Base-by-base conservation (phyloP, 2,797 vertebrate genomes). In the Denticeps clupeoides region DNA sequence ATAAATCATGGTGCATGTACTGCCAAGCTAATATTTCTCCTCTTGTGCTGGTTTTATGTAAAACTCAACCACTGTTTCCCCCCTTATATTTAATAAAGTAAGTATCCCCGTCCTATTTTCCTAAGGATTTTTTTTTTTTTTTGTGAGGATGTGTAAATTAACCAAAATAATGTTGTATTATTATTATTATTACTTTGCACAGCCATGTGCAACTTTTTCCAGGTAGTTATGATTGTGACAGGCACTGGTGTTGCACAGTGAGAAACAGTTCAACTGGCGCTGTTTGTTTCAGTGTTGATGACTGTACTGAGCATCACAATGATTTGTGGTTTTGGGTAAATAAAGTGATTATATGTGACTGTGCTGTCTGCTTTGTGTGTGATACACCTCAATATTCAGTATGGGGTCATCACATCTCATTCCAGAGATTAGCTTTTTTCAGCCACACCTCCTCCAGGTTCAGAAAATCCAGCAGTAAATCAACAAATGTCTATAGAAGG, bases 291-390 rank as follows among this genome's bases (percentile, higher is more conserved):
- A 67, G 68, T 73, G 69, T 65, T 64, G 71, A 41, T 22, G 38
- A 75, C 71, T 84, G 79, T 81, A 78, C 55, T 15, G 66, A 64
- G 62, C 66, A 62, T 74, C 71, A 74, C 70, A 69, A 35, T 74
- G 68, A 74, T 71, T 68, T 69, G 66, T 74, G 73, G 70, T 80
- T 77, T 80, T 72, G 74, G 75, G 73, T 74, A 68, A 80, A 75
- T 81, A 78, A 82, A 81, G 66, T 42, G 51, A 60, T 67, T 67
- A 61, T 64, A 74, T 63, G 59, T 73, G 40, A 67, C 47, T 24
- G 45, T 27, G 47, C 55, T 51, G 22, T 29, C 11, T 4, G 1
- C 46, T 52, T 11, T 28, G 48, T 22, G 12, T 38, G n/a, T n/a
- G n/a, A n/a, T n/a, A n/a, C n/a, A n/a, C n/a, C n/a, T n/a, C n/a